Evolutionary conservation across 1,140 invertebrate genomes (phyloP).

Genomic region (Nomia melanderi): DNA sequence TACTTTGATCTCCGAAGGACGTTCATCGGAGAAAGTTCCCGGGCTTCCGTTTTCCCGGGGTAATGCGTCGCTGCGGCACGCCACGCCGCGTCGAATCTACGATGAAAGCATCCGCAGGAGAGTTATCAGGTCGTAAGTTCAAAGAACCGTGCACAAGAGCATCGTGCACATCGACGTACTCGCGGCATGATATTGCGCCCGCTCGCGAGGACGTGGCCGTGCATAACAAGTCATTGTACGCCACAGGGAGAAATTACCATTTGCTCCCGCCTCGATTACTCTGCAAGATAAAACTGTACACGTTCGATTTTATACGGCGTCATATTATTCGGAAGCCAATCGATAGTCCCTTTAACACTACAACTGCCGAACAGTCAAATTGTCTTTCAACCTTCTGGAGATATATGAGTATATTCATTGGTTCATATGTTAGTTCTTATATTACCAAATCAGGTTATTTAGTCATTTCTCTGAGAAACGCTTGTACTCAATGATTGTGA

Average conservation of each 20-base stretch:
- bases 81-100: background rate
- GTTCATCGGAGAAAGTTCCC: slow-evolving; percentile 21
- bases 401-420: no score
- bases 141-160: slow-evolving; percentile 62
- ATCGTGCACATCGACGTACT: slow-evolving; percentile 26
- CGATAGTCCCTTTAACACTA: no score
- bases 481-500: no score
- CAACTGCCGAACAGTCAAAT: no score
- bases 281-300: background rate
- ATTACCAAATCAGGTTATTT: no score
- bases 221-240: slow-evolving; percentile 38
- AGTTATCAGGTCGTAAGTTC: slow-evolving; percentile 72
- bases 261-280: background rate
- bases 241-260: slow-evolving; percentile 22
- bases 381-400: no score
- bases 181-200: slow-evolving; percentile 23
- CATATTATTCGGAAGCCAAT: no score
- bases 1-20: slow-evolving; percentile 31
- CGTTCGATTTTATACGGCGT: no score
- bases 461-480: no score
- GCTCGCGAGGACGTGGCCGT: slow-evolving; percentile 13
- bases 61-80: slow-evolving; percentile 36
- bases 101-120: slow-evolving; percentile 50
- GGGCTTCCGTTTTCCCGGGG: slow-evolving; percentile 31
- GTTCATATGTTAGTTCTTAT: no score